Conservation (phyloP, 2,113 vertebrate genomes). For the Onychorhynchus coronatus region DNA sequence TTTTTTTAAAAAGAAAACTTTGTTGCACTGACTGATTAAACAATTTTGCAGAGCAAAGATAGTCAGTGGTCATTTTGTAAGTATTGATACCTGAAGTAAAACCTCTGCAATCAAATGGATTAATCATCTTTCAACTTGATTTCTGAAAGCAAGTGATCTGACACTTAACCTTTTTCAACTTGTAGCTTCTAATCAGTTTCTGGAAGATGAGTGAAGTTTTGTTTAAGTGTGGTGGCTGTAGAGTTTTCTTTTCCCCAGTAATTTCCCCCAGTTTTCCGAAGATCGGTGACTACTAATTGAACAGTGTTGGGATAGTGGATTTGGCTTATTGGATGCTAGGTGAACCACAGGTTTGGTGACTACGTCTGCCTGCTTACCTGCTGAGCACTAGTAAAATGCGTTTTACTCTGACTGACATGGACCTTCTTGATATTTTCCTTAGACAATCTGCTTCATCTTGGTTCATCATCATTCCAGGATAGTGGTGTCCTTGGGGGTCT, state of each 20-base stretch:
- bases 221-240: neutral
- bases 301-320: neutral
- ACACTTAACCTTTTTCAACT: neutral
- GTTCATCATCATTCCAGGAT: constrained; percentile 74
- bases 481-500: constrained; percentile 69
- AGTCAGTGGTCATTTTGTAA: neutral
- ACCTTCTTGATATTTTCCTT: constrained; percentile 63
- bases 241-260: neutral
- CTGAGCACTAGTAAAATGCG: neutral
- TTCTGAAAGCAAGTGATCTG: neutral
- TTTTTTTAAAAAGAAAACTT: neutral
- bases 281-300: neutral
- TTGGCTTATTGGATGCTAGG: neutral
- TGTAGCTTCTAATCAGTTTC: neutral
- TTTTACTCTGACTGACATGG: constrained; percentile 53
- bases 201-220: neutral
- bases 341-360: neutral
- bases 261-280: neutral
- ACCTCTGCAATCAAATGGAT: neutral
- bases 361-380: neutral
- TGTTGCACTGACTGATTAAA: neutral
- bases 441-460: constrained; percentile 79
- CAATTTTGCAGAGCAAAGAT: neutral
- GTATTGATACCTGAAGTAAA: neutral
- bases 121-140: constrained; percentile 22